phyloP scores from a whole-genome alignment of 2,797 vertebrate genomes.

The Gambusia yucatana region DNA sequence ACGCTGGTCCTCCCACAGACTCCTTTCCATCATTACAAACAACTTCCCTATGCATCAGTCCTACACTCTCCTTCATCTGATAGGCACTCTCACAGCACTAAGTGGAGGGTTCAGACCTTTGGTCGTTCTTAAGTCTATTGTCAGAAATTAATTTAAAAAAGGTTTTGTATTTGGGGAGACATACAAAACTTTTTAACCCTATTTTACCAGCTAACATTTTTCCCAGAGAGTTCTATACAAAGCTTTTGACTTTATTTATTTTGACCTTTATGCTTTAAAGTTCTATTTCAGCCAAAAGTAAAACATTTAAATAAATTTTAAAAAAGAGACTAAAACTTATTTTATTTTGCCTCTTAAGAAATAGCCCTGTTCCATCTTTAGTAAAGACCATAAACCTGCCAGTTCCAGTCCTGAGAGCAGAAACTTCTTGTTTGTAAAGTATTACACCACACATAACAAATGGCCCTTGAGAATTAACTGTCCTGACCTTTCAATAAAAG shows the following conservation, averaged over 20 bases:
- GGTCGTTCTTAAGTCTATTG: not conserved
- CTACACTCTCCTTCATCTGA: slow-evolving; percentile 9
- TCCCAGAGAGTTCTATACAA: not conserved
- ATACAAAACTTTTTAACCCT: too few relatives aligned
- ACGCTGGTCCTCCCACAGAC: slow-evolving; percentile 54
- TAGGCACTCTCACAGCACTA: slow-evolving; percentile 9
- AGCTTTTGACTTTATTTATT: not conserved
- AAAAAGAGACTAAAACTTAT: not conserved
- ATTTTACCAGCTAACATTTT: not conserved
- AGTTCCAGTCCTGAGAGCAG: not conserved
- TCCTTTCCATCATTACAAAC: slow-evolving; percentile 48
- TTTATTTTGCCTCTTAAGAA: not conserved
- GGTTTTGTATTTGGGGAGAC: not conserved
- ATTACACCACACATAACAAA: not conserved
- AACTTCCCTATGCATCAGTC: slow-evolving; percentile 29
- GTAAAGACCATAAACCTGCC: not conserved
- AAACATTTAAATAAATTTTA: too few relatives aligned
- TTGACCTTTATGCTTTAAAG: not conserved
- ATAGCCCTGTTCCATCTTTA: not conserved
- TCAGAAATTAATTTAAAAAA: not conserved
- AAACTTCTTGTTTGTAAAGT: not conserved
- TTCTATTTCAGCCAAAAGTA: not conserved
- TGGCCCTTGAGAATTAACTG: not conserved
- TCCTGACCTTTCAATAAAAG: not conserved
- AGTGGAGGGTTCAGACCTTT: not conserved